A percentile compares a stretch with the other conserved stretches of the same genome.
phyloP scores from a whole-genome alignment of 2,888 invertebrate genomes.

The Chloromyia formosa region DNA sequence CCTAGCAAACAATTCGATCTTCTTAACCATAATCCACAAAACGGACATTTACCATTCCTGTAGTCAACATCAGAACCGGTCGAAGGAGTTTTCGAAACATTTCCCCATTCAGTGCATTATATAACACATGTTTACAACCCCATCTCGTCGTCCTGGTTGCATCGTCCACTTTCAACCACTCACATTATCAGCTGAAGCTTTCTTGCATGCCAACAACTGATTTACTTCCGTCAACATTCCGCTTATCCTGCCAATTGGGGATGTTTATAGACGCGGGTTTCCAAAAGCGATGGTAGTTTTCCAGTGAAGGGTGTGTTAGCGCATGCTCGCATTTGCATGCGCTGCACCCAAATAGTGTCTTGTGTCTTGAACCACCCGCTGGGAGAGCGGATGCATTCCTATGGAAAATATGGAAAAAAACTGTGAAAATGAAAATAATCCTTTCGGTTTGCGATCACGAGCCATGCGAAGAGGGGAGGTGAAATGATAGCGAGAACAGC shows the following conservation, averaged over 20 bases:
- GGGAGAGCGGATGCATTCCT: slow-evolving; percentile 14
- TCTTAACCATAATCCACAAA: no score
- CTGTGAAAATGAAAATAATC: background rate
- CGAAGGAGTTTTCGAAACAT: slow-evolving; percentile 10
- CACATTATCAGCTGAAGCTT: slow-evolving; percentile 40
- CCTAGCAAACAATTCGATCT: no score
- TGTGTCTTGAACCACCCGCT: slow-evolving; percentile 11
- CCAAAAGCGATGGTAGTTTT: background rate
- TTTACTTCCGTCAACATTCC: slow-evolving; percentile 41
- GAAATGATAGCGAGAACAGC: slow-evolving; percentile 7
- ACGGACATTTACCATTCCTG: slow-evolving; percentile 1
- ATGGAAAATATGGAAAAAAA: slow-evolving; percentile 14
- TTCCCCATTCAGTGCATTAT: slow-evolving; percentile 12
- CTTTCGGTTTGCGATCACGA: no score
- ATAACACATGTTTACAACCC: slow-evolving; percentile 33
- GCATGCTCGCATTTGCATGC: slow-evolving; percentile 30
- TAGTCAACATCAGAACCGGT: background rate
- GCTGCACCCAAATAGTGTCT: slow-evolving; percentile 26
- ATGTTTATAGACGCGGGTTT: slow-evolving; percentile 10
- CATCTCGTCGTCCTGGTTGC: background rate
- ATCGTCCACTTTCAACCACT: slow-evolving; percentile 27
- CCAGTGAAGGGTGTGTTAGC: slow-evolving; percentile 38
- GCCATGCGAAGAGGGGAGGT: background rate
- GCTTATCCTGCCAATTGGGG: slow-evolving; percentile 1
- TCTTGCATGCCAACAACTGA: slow-evolving; percentile 22